phyloP scores from a whole-genome alignment of 2,888 invertebrate species.

The Zygothrica quintamaculata region DNA sequence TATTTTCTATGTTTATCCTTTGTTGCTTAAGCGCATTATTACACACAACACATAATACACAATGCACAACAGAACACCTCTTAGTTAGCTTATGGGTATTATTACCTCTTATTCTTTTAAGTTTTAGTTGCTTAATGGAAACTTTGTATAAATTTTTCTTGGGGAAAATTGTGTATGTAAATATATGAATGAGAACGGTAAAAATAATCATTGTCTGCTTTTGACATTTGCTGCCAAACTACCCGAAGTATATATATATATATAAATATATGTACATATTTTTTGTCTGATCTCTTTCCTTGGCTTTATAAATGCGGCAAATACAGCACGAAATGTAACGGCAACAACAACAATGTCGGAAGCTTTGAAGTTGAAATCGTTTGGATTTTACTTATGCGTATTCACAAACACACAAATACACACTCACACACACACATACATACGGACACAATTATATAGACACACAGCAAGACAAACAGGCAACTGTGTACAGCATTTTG shows the following conservation, averaged over 20 bases:
- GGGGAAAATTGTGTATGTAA: too few species aligned
- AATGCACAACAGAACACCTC: too few species aligned
- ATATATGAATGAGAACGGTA: conserved; percentile 5
- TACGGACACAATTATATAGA: conserved; percentile 5
- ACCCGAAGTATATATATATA: neutral
- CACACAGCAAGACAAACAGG: conserved; percentile 36
- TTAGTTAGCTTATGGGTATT: too few species aligned
- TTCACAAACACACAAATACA: conserved; percentile 17
- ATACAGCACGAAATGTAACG: conserved; percentile 40
- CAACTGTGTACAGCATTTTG: conserved; percentile 32
- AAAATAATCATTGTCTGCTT: conserved; percentile 32
- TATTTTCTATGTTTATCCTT: too few species aligned
- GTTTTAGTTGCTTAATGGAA: too few species aligned
- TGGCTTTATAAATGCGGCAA: conserved; percentile 33
- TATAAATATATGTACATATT: conserved; percentile 12
- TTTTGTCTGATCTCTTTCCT: conserved; percentile 45
- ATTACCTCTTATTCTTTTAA: too few species aligned
- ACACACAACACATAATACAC: too few species aligned
- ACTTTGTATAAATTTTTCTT: too few species aligned
- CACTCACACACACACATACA: conserved; percentile 7
- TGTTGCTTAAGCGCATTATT: too few species aligned
- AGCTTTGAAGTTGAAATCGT: conserved; percentile 50
- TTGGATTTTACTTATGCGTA: conserved; percentile 52
- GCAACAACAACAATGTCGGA: conserved; percentile 36
- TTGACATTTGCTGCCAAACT: conserved; percentile 35